A percentile compares a stretch with the other conserved stretches of the same genome.
phyloP scores from a whole-genome alignment of 2,888 invertebrate species.

The Sylvicola fuscatus region DNA sequence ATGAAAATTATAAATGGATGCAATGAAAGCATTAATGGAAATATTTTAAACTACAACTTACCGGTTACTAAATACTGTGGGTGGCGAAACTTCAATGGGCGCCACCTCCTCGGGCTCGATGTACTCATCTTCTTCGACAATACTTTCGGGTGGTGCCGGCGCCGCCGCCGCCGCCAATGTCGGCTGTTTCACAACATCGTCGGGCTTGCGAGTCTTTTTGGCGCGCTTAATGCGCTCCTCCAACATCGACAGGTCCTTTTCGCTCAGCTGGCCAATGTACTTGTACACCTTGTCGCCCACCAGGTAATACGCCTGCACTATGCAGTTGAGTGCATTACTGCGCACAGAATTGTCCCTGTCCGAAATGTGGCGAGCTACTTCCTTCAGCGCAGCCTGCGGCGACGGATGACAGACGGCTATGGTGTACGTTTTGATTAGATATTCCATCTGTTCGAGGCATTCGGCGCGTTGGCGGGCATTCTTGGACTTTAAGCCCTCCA shows the following conservation, averaged over 20 bases:
- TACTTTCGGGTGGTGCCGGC: slow-evolving; percentile 18
- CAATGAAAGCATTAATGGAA: not conserved
- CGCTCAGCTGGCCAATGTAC: slow-evolving; percentile 77
- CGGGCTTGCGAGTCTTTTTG: slow-evolving; percentile 37
- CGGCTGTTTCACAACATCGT: slow-evolving; percentile 20
- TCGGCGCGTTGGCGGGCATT: slow-evolving; percentile 93
- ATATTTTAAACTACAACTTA: slow-evolving; percentile 6
- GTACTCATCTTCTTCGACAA: slow-evolving; percentile 20
- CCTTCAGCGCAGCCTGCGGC: slow-evolving; percentile 54
- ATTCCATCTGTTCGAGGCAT: slow-evolving; percentile 81
- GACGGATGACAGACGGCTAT: slow-evolving; percentile 65
- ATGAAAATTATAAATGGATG: no score
- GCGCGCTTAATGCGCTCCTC: slow-evolving; percentile 93
- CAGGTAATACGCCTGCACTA: slow-evolving; percentile 74
- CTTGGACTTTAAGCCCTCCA: slow-evolving; percentile 93
- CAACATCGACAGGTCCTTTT: slow-evolving; percentile 83
- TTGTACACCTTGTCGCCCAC: slow-evolving; percentile 81
- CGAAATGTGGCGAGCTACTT: slow-evolving; percentile 85
- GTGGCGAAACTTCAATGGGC: slow-evolving; percentile 16
- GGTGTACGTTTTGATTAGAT: slow-evolving; percentile 69
- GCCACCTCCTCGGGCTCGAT: slow-evolving; percentile 16
- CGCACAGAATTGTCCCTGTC: slow-evolving; percentile 92
- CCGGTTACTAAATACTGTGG: slow-evolving; percentile 10
- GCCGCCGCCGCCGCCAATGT: slow-evolving; percentile 26
- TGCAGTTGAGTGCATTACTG: slow-evolving; percentile 86